Base-by-base conservation (phyloP, 2,888 invertebrate genomes). In the Lasiommata megera region DNA sequence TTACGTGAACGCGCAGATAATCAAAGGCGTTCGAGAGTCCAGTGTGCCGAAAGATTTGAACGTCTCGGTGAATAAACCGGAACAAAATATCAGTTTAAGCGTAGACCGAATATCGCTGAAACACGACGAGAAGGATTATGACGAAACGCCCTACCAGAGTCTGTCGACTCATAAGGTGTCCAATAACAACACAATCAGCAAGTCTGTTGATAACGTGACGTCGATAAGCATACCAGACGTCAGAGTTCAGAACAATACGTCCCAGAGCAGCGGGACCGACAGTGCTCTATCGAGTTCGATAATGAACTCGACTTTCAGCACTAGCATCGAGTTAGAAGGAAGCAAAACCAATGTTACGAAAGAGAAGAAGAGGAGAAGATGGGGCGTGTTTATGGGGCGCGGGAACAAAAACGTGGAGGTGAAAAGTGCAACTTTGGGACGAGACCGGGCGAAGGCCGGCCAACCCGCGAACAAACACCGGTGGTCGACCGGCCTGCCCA, bases 401-500 rank as follows among this genome's bases (percentile, higher is more conserved):
- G 91, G 91, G 59, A 89, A 88, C 62, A 94, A 94, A 67, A 88
- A 83, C 40, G 62, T 60, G 16, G 88, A 93, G 64, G 91, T 91
- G 59, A 92, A 95, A 67, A 93, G 94, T 62, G 95, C 94, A 0
- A 95, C 95, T 3, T 77, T 95, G 48, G 94, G 95, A 0, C 87
- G 95, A 60, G 94, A 94, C 62, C 92, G 93, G 64, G 89, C 89
- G n/a, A 91, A 92, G 59, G 85, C 82, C 50, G 80, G 86, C 55
- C 77, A 75, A 41, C 88, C 86, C 36, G 84, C 91, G 11, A 92
- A 92, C 69, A 69, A 69, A 37, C 72, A 72, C 73, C 81, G 95
- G 41, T 95, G 95, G 95, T 95, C 94, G 0, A 94, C 94, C 0
- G 95, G 94, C 0, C 85, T 94, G 64, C 94, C 94, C 12, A 92